Evolutionary conservation across 1,140 invertebrate species (phyloP).

Genomic region (Zelostemma sp.): DNA sequence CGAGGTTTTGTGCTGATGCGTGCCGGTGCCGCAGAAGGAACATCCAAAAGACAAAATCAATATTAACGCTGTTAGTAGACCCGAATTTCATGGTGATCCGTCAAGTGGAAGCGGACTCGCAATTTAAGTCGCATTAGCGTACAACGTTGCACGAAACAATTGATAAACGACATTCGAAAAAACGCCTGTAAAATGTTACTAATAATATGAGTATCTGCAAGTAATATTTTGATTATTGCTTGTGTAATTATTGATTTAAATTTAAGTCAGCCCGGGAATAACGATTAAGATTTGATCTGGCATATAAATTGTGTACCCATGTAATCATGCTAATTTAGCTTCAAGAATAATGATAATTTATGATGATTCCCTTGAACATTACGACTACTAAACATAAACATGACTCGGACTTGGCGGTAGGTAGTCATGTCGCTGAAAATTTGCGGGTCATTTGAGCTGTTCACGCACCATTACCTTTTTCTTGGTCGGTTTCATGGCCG

Average conservation of each 20-base stretch:
- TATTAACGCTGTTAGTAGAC: constrained; percentile 46
- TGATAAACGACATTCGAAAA: constrained; percentile 27
- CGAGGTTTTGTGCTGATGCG: background rate
- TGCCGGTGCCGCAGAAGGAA: constrained; percentile 39
- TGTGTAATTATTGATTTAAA: too few species aligned
- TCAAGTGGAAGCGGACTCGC: constrained; percentile 42
- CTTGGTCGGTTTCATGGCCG: constrained; percentile 47
- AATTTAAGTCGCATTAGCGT: constrained; percentile 37
- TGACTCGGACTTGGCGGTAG: constrained; percentile 33
- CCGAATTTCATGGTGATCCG: constrained; percentile 49
- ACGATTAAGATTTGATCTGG: too few species aligned
- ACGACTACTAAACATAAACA: constrained; percentile 67
- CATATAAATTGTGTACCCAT: too few species aligned
- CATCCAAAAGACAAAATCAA: constrained; percentile 56
- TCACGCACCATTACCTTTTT: constrained; percentile 69
- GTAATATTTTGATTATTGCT: too few species aligned
- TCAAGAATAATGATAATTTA: constrained; percentile 44
- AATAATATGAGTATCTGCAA: too few species aligned
- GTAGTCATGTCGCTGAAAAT: constrained; percentile 56
- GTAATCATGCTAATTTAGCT: too few species aligned
- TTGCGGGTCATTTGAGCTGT: constrained; percentile 70
- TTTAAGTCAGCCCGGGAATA: too few species aligned
- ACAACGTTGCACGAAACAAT: constrained; percentile 13
- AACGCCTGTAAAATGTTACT: too few species aligned
- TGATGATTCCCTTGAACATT: constrained; percentile 54